A percentile compares a stretch with the other conserved stretches of the same genome.
Conservation (phyloP, 2,797 vertebrate species). For the Astyanax mexicanus region DNA sequence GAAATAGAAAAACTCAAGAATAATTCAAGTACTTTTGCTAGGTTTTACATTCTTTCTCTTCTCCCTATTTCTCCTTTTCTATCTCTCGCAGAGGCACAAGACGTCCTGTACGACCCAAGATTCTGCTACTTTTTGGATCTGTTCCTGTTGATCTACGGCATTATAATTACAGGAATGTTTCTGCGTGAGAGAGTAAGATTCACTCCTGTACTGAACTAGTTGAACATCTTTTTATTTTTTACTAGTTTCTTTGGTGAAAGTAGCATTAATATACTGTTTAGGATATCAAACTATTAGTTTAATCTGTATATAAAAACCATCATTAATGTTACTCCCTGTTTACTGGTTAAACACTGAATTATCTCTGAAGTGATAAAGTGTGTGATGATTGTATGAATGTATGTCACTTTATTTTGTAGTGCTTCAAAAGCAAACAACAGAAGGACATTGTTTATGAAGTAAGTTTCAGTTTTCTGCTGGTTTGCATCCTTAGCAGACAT, state of each 20-base stretch:
- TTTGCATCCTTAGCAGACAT: no score
- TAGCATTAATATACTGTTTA: no score
- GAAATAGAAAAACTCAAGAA: no score
- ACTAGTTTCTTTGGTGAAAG: no score
- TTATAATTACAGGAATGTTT: constrained; percentile 87
- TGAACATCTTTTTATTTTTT: neutral
- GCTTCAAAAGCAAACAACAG: neutral
- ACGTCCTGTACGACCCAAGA: constrained; percentile 75
- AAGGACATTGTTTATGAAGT: constrained; percentile 41
- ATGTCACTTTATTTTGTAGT: neutral
- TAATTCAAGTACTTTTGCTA: no score
- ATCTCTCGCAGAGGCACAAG: constrained; percentile 73
- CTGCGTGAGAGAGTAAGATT: constrained; percentile 84
- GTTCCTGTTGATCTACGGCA: constrained; percentile 87
- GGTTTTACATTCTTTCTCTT: no score
- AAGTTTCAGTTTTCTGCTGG: constrained; percentile 9
- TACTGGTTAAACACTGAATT: neutral
- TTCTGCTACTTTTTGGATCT: constrained; percentile 90
- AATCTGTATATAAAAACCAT: no score
- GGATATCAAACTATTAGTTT: no score
- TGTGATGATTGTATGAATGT: no score
- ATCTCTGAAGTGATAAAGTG: no score
- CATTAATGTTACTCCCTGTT: no score
- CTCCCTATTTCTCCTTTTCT: neutral
- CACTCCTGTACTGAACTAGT: neutral